Conservation (phyloP, 2,113 vertebrate genomes). For the Pseudolaguvia tuberculata region DNA sequence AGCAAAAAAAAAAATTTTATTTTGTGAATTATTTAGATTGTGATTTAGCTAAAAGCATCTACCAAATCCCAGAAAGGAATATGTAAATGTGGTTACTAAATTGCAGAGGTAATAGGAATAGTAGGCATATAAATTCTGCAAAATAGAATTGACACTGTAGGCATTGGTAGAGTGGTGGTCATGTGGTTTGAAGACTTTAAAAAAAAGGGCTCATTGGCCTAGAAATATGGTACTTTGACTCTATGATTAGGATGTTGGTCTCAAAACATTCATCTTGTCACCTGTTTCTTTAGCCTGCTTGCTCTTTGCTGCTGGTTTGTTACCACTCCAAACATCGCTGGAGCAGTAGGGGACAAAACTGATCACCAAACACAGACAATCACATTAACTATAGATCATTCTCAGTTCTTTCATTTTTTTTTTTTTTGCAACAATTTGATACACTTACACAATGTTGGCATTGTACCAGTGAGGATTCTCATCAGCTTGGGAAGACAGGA, state of each 20-base stretch:
- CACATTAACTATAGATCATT: not conserved
- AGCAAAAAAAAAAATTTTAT: too few relatives aligned
- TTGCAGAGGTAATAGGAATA: not conserved
- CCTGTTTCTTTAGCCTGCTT: conserved; percentile 55
- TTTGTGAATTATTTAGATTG: too few relatives aligned
- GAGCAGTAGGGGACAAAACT: conserved; percentile 82
- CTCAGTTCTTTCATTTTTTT: not conserved
- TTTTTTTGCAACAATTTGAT: not conserved
- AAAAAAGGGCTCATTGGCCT: not conserved
- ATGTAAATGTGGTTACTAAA: too few relatives aligned
- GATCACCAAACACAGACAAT: conserved; percentile 24
- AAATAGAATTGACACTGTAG: not conserved
- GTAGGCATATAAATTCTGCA: not conserved
- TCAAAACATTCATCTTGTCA: not conserved
- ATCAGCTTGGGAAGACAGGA: conserved; percentile 68
- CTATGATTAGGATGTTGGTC: too few relatives aligned
- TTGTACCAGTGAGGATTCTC: conserved; percentile 80
- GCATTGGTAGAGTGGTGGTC: not conserved
- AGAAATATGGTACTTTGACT: not conserved
- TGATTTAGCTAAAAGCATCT: too few relatives aligned
- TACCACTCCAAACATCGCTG: conserved; percentile 80
- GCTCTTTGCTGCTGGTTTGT: conserved; percentile 60
- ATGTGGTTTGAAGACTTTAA: not conserved
- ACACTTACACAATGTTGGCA: conserved; percentile 75
- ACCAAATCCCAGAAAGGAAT: too few relatives aligned